Base-by-base conservation (phyloP, 2,888 invertebrate species). In the Trissonchulus sp. region DNA sequence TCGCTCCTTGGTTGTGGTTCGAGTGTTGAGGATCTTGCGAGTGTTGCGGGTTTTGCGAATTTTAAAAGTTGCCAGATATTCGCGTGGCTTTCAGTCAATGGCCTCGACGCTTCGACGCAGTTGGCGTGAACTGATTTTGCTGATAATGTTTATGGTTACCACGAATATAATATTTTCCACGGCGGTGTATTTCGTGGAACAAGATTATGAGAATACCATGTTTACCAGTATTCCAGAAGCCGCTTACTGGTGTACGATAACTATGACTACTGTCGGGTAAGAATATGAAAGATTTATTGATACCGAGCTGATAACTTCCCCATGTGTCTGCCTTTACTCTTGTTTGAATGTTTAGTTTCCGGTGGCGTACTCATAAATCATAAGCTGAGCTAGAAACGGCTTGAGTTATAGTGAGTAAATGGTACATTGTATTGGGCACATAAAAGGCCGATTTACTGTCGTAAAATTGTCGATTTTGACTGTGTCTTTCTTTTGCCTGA, bases 191-290 rank as follows among this genome's bases (percentile, higher is more conserved):
- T 69, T 35, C 34, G n/a, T 69, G 3, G 71, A 69, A 34, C 28
- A 35, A 8, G 71, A 34, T 36, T 15, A 36, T 36, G 31, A 23
- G 36, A 35, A 36, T 31, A 69, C 71, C 8, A 69, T 69, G 71
- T 69, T 69, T 36, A 34, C 28, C 2, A 35, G 3, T n/a, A 69
- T 69, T 8, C 71, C 71, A 23, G 71, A n/a, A 3, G 71, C 71
- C 3, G n/a, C 37, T 34, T 69, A 35, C 33, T 69, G 71, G 71
- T 69, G 71, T 36, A 69, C 37, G 3, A 69, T 69, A 33, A 69
- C 71, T 31, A 69, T 69, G 71, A 69, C 71, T 18, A 69, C 71
- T 33, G 71, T 69, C 15, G 71, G 71, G 71, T 69, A 69, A n/a
- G 71, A 8, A 48, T n/a, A n/a, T n/a, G n/a, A n/a, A n/a, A n/a